phyloP scores from a whole-genome alignment of 23 tunicate genomes.

The Halocynthia roretzi region DNA sequence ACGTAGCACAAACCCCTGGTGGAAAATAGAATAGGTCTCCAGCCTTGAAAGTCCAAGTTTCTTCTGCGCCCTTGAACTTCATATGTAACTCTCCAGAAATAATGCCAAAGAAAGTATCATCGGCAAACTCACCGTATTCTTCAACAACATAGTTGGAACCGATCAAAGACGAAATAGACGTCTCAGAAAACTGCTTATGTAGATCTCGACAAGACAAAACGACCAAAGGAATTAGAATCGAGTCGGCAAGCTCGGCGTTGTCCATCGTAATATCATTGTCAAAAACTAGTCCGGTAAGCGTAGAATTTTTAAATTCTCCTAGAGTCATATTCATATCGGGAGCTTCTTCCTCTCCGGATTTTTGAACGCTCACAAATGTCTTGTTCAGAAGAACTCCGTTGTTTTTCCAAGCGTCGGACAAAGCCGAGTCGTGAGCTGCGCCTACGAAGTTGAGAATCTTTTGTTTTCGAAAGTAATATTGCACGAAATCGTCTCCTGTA shows the following conservation, averaged over 20 bases:
- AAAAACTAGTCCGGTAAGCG: background rate
- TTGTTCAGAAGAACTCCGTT: background rate
- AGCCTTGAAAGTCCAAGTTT: background rate
- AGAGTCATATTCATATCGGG: background rate
- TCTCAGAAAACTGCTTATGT: constrained; percentile 4
- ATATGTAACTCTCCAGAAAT: background rate
- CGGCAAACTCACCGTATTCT: no score
- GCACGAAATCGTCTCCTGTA: constrained; percentile 33
- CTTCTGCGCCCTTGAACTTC: constrained; percentile 3
- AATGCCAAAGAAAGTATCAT: constrained; percentile 17
- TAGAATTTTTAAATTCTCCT: constrained; percentile 9
- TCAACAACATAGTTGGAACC: background rate
- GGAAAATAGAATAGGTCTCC: constrained; percentile 42
- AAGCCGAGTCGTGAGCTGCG: constrained; percentile 21
- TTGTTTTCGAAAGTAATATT: constrained; percentile 4
- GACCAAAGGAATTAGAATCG: constrained; percentile 15
- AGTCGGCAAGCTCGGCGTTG: background rate
- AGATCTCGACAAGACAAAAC: constrained; percentile 27
- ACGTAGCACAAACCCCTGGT: background rate
- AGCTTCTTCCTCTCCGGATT: no score
- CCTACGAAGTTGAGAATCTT: constrained; percentile 10
- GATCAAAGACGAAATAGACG: background rate
- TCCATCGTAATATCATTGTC: background rate
- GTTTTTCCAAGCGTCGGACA: constrained; percentile 17
- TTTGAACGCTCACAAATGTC: no score